phyloP scores from a whole-genome alignment of 2,113 vertebrate genomes.

The Mormyrus iriodes region DNA sequence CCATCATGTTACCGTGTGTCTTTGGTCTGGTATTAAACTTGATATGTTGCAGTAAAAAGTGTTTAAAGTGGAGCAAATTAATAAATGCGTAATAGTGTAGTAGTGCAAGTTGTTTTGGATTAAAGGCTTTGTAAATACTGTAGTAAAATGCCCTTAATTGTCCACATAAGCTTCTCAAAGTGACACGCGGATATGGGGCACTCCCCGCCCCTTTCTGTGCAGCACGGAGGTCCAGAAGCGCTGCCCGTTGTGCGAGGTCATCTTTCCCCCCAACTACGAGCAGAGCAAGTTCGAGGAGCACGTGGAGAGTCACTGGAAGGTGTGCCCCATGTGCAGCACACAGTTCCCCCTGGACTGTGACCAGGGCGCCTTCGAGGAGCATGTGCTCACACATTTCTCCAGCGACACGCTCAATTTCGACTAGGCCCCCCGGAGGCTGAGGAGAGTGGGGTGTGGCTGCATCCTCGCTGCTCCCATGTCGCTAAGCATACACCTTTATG shows the following conservation, averaged over 20 bases:
- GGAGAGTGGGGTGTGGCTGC: background rate
- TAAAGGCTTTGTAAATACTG: background rate
- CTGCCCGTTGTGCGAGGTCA: constrained; percentile 88
- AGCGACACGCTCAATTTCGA: constrained; percentile 79
- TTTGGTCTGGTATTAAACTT: background rate
- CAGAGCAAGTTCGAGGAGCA: constrained; percentile 97
- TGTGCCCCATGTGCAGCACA: constrained; percentile 95
- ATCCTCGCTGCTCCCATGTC: background rate
- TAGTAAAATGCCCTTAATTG: background rate
- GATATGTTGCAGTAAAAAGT: background rate
- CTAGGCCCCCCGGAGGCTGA: constrained; percentile 37
- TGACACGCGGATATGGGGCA: background rate
- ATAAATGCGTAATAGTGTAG: constrained; percentile 23
- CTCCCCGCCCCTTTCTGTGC: background rate
- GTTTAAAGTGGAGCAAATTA: background rate
- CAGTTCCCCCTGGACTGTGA: constrained; percentile 94
- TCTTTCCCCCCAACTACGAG: constrained; percentile 95
- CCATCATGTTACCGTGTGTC: background rate
- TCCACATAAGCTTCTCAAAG: background rate
- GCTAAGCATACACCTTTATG: background rate
- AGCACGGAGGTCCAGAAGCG: constrained; percentile 87
- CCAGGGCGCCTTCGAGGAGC: constrained; percentile 89
- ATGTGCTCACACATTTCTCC: constrained; percentile 92
- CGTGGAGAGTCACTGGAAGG: constrained; percentile 98
- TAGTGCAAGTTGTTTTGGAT: background rate